A percentile compares a stretch with the other conserved stretches of the same genome.
These are phyloP conservation scores for Oreochromis aureus DNA, from an alignment of 2,113 vertebrate genomes.

Conservation along the genomic window DNA sequence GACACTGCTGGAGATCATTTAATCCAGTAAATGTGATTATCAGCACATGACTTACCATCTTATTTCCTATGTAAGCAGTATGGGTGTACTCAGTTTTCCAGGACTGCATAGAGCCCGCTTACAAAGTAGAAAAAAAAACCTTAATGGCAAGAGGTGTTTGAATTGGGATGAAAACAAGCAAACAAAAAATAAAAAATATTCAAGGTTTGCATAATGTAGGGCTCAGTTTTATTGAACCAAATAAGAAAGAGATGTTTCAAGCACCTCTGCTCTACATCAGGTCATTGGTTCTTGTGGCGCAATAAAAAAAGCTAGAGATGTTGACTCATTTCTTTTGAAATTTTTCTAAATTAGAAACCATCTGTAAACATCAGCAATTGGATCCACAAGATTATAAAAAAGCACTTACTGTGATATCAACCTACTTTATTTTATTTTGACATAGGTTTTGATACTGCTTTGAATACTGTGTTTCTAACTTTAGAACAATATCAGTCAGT, in stretches of 20 bases:
- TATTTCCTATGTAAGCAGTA: background rate
- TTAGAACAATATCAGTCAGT: background rate
- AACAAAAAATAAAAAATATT: background rate
- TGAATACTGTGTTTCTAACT: background rate
- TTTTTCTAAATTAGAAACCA: no score
- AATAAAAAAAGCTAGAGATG: background rate
- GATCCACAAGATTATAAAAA: background rate
- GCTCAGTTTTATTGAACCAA: background rate
- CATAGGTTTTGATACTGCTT: background rate
- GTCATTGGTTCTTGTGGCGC: background rate
- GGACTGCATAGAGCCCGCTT: fast-evolving
- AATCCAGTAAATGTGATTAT: background rate
- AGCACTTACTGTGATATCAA: background rate
- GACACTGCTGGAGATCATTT: background rate
- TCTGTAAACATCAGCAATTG: background rate
- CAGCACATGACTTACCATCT: background rate
- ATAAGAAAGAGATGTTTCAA: background rate
- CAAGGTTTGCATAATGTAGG: background rate
- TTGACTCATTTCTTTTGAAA: fast-evolving
- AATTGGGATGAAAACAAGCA: background rate
- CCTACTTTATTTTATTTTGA: background rate
- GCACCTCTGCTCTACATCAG: background rate
- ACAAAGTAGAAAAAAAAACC: background rate
- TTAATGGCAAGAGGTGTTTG: background rate
- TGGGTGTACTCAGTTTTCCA: background rate